These are phyloP conservation scores for Meriones psammophilus DNA, from an alignment of 2,797 vertebrate species.

Conservation along the genomic window DNA sequence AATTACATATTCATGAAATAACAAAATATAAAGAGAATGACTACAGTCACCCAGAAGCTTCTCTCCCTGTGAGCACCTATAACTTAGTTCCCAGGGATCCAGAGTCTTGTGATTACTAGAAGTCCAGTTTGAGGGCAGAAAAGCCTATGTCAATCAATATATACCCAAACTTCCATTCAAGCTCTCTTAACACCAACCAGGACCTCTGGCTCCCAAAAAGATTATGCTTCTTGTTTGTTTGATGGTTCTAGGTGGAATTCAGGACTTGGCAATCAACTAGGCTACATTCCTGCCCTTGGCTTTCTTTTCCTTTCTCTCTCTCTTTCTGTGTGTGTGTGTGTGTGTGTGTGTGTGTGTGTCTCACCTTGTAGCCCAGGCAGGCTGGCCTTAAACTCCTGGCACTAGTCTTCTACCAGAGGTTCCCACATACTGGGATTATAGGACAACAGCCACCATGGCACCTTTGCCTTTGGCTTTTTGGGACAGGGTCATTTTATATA, in stretches of 20 bases:
- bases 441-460: neutral
- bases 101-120: neutral
- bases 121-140: neutral
- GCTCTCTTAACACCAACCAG: conserved; percentile 55
- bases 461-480: neutral
- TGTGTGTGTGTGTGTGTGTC: neutral
- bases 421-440: neutral
- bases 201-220: conserved; percentile 36
- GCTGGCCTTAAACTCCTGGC: neutral
- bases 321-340: neutral
- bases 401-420: neutral
- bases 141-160: neutral
- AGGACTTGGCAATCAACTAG: neutral
- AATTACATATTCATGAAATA: conserved; percentile 46
- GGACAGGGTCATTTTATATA: neutral
- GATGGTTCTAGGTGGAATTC: neutral
- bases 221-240: neutral
- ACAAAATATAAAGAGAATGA: conserved; percentile 22
- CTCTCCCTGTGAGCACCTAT: neutral
- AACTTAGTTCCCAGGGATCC: too few species aligned
- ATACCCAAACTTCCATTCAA: neutral
- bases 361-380: neutral
- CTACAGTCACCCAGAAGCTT: neutral
- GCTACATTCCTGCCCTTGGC: neutral
- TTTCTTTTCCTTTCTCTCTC: neutral